These are phyloP conservation scores for Vandiemenella viatica DNA, from an alignment of 2,888 invertebrate species.

Conservation along the genomic window DNA sequence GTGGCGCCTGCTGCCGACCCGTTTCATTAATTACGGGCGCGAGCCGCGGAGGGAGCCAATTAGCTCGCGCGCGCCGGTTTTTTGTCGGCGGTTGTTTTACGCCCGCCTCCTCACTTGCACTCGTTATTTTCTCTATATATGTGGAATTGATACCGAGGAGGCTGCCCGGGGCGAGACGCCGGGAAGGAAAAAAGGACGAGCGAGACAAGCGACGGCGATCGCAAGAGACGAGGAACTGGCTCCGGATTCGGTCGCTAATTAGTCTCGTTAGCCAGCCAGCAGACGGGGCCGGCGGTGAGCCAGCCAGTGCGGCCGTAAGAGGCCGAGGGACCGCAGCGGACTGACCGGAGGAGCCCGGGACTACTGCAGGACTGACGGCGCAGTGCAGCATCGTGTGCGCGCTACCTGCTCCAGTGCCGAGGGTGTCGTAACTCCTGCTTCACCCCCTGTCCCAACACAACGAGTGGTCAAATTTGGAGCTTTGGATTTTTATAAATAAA, in stretches of 20 bases:
- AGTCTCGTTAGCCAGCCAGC: constrained; percentile 30
- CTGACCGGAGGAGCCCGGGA: neutral
- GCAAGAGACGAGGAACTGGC: constrained; percentile 26
- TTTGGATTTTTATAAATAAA: no score
- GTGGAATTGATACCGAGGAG: neutral
- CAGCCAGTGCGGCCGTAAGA: neutral
- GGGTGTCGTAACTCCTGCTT: no score
- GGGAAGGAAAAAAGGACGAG: neutral
- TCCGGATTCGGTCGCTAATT: constrained; percentile 34
- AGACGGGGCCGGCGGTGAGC: no score
- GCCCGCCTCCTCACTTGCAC: neutral
- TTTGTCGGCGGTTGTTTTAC: neutral
- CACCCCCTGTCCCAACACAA: no score
- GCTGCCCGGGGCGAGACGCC: neutral
- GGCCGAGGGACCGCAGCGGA: neutral
- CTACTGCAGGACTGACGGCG: neutral
- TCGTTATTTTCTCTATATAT: neutral
- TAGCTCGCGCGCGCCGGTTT: neutral
- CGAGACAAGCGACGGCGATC: no score
- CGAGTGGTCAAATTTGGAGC: no score
- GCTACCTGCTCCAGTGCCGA: neutral
- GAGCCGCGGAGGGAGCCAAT: neutral
- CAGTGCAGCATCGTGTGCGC: neutral
- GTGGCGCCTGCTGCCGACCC: neutral
- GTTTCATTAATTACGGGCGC: neutral